Conservation (phyloP, 2,888 invertebrate genomes). For the Oscheius onirici region DNA sequence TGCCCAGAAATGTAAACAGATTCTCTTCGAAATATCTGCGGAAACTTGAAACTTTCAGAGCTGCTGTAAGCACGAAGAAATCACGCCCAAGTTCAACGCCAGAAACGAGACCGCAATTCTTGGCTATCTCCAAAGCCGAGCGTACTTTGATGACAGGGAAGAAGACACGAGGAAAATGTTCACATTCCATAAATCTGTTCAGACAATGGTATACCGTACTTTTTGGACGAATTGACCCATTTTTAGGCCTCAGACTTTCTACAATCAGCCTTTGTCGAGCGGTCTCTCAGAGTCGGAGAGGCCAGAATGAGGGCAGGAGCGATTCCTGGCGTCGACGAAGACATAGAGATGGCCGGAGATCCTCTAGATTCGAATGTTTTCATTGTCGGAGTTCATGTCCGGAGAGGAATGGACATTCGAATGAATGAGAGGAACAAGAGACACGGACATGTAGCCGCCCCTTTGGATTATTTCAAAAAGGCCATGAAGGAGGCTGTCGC, state of each 20-base stretch:
- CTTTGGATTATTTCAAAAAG: constrained; percentile 68
- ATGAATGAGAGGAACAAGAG: constrained; percentile 58
- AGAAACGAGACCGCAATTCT: not conserved
- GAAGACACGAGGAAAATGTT: constrained; percentile 9
- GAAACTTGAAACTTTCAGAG: not conserved
- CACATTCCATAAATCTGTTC: not conserved
- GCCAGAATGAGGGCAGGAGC: constrained; percentile 7
- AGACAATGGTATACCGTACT: not conserved
- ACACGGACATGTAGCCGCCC: constrained; percentile 71
- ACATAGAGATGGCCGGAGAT: constrained; percentile 22
- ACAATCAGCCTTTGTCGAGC: constrained; percentile 14
- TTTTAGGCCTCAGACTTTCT: constrained; percentile 23
- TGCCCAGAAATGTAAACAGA: too few species aligned
- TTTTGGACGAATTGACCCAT: not conserved
- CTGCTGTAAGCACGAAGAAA: not conserved
- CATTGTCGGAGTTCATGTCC: constrained; percentile 72
- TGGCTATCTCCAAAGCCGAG: constrained; percentile 18
- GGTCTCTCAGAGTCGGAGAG: constrained; percentile 2
- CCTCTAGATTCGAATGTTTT: constrained; percentile 37
- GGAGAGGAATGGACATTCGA: constrained; percentile 72
- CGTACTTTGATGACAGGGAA: constrained; percentile 7
- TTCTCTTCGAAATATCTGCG: not conserved
- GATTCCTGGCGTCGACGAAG: constrained; percentile 16
- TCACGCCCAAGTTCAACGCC: not conserved
- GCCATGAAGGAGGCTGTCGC: constrained; percentile 51